Percentiles rank a stretch among this genome's conserved stretches.
These are phyloP conservation scores for Drosophila nr. fundita DNA, from an alignment of 2,888 invertebrate genomes.

Conservation along the genomic window DNA sequence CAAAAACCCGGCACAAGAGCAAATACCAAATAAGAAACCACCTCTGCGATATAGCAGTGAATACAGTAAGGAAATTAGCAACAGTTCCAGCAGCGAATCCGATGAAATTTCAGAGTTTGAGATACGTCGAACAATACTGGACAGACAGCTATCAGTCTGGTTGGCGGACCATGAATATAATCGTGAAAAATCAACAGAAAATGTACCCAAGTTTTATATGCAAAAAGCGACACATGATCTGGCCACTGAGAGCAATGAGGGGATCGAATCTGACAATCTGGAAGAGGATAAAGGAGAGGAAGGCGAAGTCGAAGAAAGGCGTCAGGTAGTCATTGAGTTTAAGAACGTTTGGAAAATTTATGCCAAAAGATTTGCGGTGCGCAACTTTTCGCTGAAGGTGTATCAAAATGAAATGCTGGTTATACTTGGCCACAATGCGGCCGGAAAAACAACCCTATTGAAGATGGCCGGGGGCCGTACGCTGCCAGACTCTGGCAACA, in stretches of 20 bases:
- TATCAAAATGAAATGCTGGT: constrained; percentile 46
- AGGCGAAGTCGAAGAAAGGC: neutral
- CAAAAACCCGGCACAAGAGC: too few relatives aligned
- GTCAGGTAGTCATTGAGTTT: constrained; percentile 42
- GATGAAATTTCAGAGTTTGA: fast-evolving
- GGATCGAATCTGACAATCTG: neutral
- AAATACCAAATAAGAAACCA: neutral
- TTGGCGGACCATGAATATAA: neutral
- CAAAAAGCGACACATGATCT: neutral
- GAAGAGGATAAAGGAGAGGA: neutral
- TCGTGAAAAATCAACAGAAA: fast-evolving
- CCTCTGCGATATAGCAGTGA: neutral
- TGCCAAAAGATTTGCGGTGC: constrained; percentile 23
- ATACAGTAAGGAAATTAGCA: neutral
- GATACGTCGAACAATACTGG: fast-evolving
- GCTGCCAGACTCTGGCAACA: constrained; percentile 31
- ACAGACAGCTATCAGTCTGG: constrained; percentile 14
- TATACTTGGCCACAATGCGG: constrained; percentile 55
- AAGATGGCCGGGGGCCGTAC: constrained; percentile 39
- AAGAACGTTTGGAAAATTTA: constrained; percentile 48
- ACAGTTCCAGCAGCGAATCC: neutral
- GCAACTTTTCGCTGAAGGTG: constrained; percentile 39
- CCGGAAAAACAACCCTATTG: constrained; percentile 54
- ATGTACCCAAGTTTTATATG: neutral
- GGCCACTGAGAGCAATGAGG: neutral